Evolutionary conservation across 2,888 invertebrate species (phyloP).

Genomic region (Napeogenes sylphis): DNA sequence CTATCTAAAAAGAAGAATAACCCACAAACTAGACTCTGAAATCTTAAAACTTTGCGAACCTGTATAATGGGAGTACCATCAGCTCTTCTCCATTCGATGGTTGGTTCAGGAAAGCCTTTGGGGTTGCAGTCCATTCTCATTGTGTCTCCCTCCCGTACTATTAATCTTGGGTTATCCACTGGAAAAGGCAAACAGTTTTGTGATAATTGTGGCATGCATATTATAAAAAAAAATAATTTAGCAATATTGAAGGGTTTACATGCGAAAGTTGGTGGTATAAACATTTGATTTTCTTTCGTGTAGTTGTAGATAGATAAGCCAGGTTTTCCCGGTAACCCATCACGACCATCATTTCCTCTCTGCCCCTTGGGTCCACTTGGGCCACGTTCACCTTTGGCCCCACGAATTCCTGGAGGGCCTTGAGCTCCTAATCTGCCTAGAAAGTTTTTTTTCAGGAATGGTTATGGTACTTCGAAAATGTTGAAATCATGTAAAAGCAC

Average conservation of each 20-base stretch:
- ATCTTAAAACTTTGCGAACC: slow-evolving; percentile 36
- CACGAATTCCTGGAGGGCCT: slow-evolving; percentile 84
- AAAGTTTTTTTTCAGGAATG: not conserved
- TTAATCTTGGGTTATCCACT: slow-evolving; percentile 78
- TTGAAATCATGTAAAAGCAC: not conserved
- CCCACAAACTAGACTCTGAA: not conserved
- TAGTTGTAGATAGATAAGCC: slow-evolving; percentile 88
- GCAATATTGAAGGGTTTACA: slow-evolving; percentile 43
- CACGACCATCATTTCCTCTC: slow-evolving; percentile 84
- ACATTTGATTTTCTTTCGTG: slow-evolving; percentile 82
- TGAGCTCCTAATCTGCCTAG: slow-evolving; percentile 80
- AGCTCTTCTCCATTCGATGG: slow-evolving; percentile 87
- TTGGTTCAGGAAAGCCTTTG: slow-evolving; percentile 86
- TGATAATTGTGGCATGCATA: not conserved
- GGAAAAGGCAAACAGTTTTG: slow-evolving; percentile 19
- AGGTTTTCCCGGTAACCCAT: slow-evolving; percentile 87
- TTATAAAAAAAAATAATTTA: not conserved
- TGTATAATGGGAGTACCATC: slow-evolving; percentile 70
- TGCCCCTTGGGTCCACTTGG: slow-evolving; percentile 83
- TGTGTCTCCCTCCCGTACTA: slow-evolving; percentile 88
- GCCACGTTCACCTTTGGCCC: slow-evolving; percentile 84
- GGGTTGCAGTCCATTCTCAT: slow-evolving; percentile 89
- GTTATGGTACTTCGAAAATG: not conserved
- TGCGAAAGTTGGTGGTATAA: slow-evolving; percentile 91
- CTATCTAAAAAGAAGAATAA: no score